phyloP scores from a whole-genome alignment of 2,113 vertebrate species.

The Fregata magnificens region DNA sequence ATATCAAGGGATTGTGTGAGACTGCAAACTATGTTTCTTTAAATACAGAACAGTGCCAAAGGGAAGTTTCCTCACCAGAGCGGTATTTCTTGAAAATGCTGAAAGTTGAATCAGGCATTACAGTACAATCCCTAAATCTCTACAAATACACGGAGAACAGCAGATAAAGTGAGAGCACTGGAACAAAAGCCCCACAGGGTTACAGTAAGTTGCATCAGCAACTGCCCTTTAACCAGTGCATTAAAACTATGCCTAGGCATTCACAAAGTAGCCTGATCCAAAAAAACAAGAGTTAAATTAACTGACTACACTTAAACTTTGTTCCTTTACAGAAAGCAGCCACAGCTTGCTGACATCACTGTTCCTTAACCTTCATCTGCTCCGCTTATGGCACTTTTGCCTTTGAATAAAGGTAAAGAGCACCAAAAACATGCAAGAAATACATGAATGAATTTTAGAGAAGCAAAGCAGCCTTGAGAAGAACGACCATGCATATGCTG shows the following conservation, averaged over 20 bases:
- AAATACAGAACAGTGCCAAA: accelerated
- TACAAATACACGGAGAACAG: not conserved
- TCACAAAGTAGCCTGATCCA: not conserved
- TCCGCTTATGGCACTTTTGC: not conserved
- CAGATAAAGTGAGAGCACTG: not conserved
- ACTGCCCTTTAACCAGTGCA: not conserved
- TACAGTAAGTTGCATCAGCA: slow-evolving; percentile 1
- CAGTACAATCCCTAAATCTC: not conserved
- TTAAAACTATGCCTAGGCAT: not conserved
- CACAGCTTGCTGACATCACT: not conserved
- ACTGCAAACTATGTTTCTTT: not conserved
- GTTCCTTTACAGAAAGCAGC: not conserved
- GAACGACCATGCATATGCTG: accelerated
- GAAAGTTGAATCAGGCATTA: not conserved
- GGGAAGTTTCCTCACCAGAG: not conserved
- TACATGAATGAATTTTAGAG: accelerated
- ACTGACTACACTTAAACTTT: not conserved
- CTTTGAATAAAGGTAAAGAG: not conserved
- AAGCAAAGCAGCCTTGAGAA: not conserved
- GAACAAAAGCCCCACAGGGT: not conserved
- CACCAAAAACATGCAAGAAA: not conserved
- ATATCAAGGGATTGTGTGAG: not conserved
- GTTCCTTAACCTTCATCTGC: not conserved
- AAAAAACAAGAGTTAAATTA: not conserved
- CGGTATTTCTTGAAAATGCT: not conserved